Percentiles rank a stretch among this genome's conserved stretches.
Evolutionary conservation across 2,113 vertebrate genomes (phyloP).

Genomic region (Forbesichthys papilliferus): DNA sequence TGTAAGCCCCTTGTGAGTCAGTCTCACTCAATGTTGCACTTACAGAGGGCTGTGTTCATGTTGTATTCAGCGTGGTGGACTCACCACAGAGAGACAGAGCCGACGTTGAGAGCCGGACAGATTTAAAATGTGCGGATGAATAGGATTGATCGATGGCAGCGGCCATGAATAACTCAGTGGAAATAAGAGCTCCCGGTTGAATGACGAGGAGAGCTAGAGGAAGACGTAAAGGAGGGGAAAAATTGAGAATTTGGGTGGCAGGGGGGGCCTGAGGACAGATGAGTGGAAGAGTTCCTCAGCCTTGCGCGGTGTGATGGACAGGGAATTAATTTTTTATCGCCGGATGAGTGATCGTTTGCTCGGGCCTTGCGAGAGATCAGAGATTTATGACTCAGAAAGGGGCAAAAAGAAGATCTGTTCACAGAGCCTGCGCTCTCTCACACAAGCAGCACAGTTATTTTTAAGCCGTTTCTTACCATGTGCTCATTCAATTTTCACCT

Average conservation of each 20-base stretch:
- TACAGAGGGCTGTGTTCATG: constrained; percentile 39
- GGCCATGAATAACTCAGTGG: constrained; percentile 39
- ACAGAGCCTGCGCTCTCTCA: constrained; percentile 15
- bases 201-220: constrained; percentile 21
- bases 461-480: constrained; percentile 6
- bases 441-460: constrained; percentile 21
- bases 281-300: constrained; percentile 22
- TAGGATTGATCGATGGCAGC: constrained; percentile 43
- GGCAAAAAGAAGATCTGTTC: constrained; percentile 23
- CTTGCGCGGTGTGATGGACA: constrained; percentile 51
- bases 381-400: constrained; percentile 56
- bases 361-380: constrained; percentile 51
- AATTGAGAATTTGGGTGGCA: neutral
- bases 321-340: constrained; percentile 59
- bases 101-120: constrained; percentile 35
- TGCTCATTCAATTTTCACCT: constrained; percentile 4
- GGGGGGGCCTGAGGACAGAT: constrained; percentile 10
- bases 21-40: constrained; percentile 28
- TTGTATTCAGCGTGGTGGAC: constrained; percentile 31
- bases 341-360: constrained; percentile 57
- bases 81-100: constrained; percentile 26
- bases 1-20: constrained; percentile 37
- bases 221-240: constrained; percentile 1
- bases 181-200: constrained; percentile 39
- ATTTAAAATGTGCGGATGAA: constrained; percentile 47